Evolutionary conservation across 2,797 vertebrate species (phyloP).

Genomic region (Coluber constrictor): DNA sequence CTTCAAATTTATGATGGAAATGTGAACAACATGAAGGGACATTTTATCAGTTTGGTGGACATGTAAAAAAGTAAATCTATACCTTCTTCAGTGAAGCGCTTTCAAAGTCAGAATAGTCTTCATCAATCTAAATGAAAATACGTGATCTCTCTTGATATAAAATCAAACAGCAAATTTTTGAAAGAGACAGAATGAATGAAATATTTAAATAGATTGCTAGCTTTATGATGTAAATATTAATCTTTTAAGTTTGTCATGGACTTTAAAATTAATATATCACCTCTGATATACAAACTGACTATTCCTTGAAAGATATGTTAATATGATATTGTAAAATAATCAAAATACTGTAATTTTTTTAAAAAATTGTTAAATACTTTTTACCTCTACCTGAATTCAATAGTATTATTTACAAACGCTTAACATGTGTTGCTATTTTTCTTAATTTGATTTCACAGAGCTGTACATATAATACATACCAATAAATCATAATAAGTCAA

Average conservation of each 20-base stretch:
- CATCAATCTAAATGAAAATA: neutral
- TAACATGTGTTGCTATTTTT: neutral
- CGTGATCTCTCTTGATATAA: neutral
- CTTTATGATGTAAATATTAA: constrained; percentile 19
- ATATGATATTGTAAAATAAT: constrained; percentile 65
- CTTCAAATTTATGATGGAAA: neutral
- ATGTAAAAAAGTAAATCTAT: neutral
- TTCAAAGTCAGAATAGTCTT: neutral
- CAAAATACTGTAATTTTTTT: constrained; percentile 38
- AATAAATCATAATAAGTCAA: fast-evolving
- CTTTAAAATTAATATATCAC: constrained; percentile 50
- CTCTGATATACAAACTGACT: constrained; percentile 54
- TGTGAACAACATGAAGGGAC: neutral
- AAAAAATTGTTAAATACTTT: constrained; percentile 41
- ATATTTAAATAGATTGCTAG: constrained; percentile 7
- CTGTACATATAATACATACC: fast-evolving
- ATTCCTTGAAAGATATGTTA: constrained; percentile 57
- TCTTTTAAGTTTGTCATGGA: constrained; percentile 1
- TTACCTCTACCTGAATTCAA: constrained; percentile 13
- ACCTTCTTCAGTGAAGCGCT: neutral
- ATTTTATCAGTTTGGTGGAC: neutral
- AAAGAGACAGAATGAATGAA: constrained; percentile 20
- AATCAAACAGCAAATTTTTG: neutral
- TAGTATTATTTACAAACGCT: constrained; percentile 11
- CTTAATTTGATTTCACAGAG: neutral